These are phyloP conservation scores for Ciconia boyciana DNA, from an alignment of 2,113 vertebrate species.

Conservation along the genomic window DNA sequence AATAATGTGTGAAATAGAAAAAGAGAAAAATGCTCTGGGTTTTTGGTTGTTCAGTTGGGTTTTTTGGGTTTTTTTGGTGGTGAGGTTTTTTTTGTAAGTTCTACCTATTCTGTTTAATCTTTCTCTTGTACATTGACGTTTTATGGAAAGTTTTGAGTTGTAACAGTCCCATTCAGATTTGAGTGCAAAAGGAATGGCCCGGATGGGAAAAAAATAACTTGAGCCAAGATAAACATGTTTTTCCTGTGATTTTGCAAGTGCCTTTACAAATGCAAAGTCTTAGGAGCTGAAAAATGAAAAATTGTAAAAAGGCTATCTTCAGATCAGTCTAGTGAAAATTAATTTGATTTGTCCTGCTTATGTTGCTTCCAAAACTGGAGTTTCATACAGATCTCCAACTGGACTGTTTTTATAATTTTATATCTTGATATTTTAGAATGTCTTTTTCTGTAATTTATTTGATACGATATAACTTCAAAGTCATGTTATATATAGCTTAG, in stretches of 20 bases:
- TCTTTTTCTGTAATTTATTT: background rate
- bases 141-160: background rate
- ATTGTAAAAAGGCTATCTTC: background rate
- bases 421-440: background rate
- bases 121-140: background rate
- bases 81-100: background rate
- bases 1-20: background rate
- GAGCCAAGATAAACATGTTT: background rate
- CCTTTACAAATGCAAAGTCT: background rate
- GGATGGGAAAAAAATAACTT: background rate
- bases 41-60: background rate
- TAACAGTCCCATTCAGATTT: background rate
- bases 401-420: background rate
- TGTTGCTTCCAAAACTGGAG: background rate
- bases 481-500: background rate
- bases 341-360: background rate
- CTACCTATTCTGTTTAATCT: background rate
- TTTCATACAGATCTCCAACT: background rate
- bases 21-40: background rate
- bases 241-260: background rate
- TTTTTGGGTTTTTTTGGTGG: background rate
- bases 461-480: background rate
- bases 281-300: background rate
- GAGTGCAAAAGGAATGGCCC: background rate
- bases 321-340: background rate